A percentile compares a stretch with the other conserved stretches of the same genome.
These are phyloP conservation scores for Leucoma salicis DNA, from an alignment of 2,888 invertebrate genomes.

Conservation along the genomic window DNA sequence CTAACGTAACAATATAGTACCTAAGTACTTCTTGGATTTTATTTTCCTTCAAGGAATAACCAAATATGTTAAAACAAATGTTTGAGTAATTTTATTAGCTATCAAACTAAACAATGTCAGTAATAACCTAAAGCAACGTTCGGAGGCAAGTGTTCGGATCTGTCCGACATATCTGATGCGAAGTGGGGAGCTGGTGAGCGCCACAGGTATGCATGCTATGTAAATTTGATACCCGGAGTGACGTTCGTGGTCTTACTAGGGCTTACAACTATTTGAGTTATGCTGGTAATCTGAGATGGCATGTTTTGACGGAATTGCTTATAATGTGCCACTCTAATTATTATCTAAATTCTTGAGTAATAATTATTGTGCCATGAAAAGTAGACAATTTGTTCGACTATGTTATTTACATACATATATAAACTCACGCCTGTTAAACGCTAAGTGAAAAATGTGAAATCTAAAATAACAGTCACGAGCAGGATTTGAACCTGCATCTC, in stretches of 20 bases:
- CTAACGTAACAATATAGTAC: too few relatives aligned
- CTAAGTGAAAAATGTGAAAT: too few relatives aligned
- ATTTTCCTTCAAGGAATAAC: too few relatives aligned
- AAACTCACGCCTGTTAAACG: too few relatives aligned
- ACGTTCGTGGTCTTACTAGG: constrained; percentile 54
- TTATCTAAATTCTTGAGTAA: constrained; percentile 14
- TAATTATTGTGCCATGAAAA: background rate
- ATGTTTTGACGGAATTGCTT: constrained; percentile 45
- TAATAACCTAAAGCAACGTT: constrained; percentile 4
- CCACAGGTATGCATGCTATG: constrained; percentile 73
- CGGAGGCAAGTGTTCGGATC: constrained; percentile 23
- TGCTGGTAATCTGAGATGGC: constrained; percentile 48
- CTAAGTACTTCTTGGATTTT: too few relatives aligned
- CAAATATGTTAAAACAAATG: too few relatives aligned
- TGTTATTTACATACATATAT: too few relatives aligned
- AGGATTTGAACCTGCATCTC: too few relatives aligned
- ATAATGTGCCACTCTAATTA: constrained; percentile 18
- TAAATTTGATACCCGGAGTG: constrained; percentile 70
- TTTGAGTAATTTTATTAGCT: constrained; percentile 4
- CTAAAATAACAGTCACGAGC: too few relatives aligned
- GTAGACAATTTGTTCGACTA: background rate
- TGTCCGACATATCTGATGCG: constrained; percentile 41
- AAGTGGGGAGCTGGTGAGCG: constrained; percentile 47
- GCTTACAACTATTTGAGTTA: constrained; percentile 54
- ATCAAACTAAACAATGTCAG: constrained; percentile 27